Conservation (phyloP, 2,113 vertebrate species). For the Istiophorus platypterus region DNA sequence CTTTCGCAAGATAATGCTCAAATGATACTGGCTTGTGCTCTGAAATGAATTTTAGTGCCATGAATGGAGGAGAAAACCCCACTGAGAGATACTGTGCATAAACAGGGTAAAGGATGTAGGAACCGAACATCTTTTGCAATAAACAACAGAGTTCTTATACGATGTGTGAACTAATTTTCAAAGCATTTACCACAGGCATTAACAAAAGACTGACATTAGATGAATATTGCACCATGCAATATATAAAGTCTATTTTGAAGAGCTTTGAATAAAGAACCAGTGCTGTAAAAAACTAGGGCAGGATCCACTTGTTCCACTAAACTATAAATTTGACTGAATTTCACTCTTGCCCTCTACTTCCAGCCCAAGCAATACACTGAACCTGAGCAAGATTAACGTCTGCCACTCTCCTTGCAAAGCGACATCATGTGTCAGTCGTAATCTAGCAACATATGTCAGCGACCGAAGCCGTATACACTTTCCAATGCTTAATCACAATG, state of each 20-base stretch:
- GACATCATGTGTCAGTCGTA: too few species aligned
- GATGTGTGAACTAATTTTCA: not conserved
- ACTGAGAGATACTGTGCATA: not conserved
- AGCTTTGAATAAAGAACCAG: conserved; percentile 20
- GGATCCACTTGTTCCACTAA: conserved; percentile 26
- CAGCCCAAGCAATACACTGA: not conserved
- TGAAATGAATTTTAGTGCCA: conserved; percentile 30
- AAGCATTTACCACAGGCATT: conserved; percentile 12
- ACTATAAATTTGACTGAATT: conserved; percentile 36
- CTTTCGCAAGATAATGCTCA: conserved; percentile 41
- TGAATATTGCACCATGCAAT: conserved; percentile 9
- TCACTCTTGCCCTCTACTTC: conserved; percentile 25
- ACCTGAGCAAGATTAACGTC: not conserved
- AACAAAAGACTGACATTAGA: not conserved
- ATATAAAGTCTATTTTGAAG: conserved; percentile 26
- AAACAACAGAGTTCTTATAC: conserved; percentile 3
- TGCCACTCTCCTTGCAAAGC: not conserved
- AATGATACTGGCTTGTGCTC: conserved; percentile 32
- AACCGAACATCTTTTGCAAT: conserved; percentile 5
- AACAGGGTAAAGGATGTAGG: conserved; percentile 16
- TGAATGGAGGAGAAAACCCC: conserved; percentile 20
- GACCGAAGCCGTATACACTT: too few species aligned
- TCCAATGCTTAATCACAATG: not conserved
- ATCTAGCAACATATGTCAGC: too few species aligned
- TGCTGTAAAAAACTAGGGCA: conserved; percentile 12